Percentiles rank a stretch among this genome's conserved stretches.
phyloP scores from a whole-genome alignment of 1,140 invertebrate genomes.

The Aplysia californica region DNA sequence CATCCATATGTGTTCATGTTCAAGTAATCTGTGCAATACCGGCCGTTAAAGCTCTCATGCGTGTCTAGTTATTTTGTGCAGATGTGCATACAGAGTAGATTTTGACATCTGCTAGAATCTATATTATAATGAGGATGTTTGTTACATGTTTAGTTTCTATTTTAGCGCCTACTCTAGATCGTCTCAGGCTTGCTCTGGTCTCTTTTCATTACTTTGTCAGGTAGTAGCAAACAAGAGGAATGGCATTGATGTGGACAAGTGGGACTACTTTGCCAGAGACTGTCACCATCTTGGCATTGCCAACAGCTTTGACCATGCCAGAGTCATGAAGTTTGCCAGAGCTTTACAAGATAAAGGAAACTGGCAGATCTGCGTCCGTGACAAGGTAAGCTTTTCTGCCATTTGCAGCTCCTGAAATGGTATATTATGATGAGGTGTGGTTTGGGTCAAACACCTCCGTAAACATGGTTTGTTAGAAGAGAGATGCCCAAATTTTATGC shows the following conservation, averaged over 20 bases:
- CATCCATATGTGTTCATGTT: too few relatives aligned
- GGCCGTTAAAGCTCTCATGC: neutral
- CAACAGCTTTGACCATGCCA: slow-evolving; percentile 68
- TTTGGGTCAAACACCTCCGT: neutral
- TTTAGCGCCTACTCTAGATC: neutral
- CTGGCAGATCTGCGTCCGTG: slow-evolving; percentile 67
- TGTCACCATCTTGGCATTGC: slow-evolving; percentile 69
- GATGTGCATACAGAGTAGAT: neutral
- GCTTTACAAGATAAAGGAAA: slow-evolving; percentile 59
- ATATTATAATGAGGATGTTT: neutral
- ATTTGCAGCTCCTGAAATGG: neutral
- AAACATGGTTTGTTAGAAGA: slow-evolving; percentile 35
- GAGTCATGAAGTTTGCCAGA: slow-evolving; percentile 65
- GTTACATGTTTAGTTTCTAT: neutral
- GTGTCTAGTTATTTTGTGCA: neutral
- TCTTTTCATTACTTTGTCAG: slow-evolving; percentile 53
- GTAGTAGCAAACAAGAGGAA: slow-evolving; percentile 76
- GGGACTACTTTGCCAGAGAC: slow-evolving; percentile 78
- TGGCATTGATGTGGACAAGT: slow-evolving; percentile 80
- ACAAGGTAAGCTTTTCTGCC: slow-evolving; percentile 61
- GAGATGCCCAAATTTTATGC: slow-evolving; percentile 57
- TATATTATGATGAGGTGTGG: too few relatives aligned
- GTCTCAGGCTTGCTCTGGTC: neutral
- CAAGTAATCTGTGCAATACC: too few relatives aligned
- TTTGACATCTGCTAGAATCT: neutral